Evolutionary conservation across 2,797 vertebrate genomes (phyloP).

Genomic region (Halcyon leucocephala): DNA sequence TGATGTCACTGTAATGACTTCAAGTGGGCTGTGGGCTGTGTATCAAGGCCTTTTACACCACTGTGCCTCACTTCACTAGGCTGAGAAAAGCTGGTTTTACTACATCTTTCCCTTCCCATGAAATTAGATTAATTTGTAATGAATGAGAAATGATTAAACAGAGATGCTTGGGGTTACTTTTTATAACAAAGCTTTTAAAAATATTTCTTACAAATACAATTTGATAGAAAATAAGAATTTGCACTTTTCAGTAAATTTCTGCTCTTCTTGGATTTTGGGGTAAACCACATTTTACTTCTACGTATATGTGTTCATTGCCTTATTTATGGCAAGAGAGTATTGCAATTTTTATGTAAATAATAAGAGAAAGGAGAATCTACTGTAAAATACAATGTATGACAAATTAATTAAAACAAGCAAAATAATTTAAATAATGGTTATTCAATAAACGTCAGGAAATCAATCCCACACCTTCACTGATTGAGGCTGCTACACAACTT

Average conservation of each 20-base stretch:
- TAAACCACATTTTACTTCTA: not conserved
- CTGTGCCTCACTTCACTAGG: not conserved
- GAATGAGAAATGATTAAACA: constrained; percentile 6
- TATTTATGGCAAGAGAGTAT: constrained; percentile 23
- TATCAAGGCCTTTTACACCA: not conserved
- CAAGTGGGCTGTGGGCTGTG: not conserved
- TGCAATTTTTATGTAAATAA: constrained; percentile 46
- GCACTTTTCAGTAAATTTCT: not conserved
- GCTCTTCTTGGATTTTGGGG: not conserved
- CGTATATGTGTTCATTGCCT: not conserved
- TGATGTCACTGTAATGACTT: not conserved
- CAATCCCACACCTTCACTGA: constrained; percentile 21
- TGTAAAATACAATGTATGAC: constrained; percentile 42
- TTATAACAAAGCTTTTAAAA: not conserved
- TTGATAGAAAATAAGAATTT: not conserved
- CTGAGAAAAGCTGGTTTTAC: not conserved
- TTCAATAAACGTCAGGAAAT: constrained; percentile 46
- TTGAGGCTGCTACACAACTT: not conserved
- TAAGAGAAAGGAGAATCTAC: not conserved
- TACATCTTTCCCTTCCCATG: not conserved
- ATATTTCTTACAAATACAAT: not conserved
- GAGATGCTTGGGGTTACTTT: not conserved
- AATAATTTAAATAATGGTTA: constrained; percentile 47
- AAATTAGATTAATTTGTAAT: not conserved
- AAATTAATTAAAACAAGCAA: constrained; percentile 40